These are phyloP conservation scores for Puntigrus tetrazona DNA, from an alignment of 2,113 vertebrate species.

Conservation along the genomic window DNA sequence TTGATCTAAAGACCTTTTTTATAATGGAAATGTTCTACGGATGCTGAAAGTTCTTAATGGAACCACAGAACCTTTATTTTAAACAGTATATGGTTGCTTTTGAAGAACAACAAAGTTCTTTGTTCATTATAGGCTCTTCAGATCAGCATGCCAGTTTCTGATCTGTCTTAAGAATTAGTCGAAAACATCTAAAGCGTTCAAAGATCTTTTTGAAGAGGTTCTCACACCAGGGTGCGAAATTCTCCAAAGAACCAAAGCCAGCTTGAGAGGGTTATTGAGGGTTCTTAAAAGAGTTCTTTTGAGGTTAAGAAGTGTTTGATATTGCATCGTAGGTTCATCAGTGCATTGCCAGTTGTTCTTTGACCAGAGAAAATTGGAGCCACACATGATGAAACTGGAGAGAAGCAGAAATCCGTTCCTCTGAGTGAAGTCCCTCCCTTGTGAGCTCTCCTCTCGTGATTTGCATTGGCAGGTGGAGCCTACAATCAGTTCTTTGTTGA, in stretches of 20 bases:
- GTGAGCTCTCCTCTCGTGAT: slow-evolving; percentile 64
- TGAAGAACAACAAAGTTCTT: neutral
- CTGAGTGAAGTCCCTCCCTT: slow-evolving; percentile 63
- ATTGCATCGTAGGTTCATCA: neutral
- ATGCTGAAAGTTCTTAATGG: too few species aligned
- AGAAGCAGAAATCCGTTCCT: slow-evolving; percentile 59
- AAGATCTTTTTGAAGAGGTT: neutral
- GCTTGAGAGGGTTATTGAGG: neutral
- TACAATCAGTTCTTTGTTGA: slow-evolving; percentile 75
- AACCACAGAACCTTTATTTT: too few species aligned
- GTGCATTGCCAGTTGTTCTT: neutral
- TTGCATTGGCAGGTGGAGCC: slow-evolving; percentile 72
- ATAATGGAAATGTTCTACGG: too few species aligned
- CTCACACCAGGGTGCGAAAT: neutral
- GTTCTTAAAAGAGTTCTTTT: neutral
- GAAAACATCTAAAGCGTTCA: neutral
- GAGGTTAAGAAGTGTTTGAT: neutral
- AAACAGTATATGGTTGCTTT: neutral
- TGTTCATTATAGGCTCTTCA: neutral
- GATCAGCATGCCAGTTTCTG: neutral
- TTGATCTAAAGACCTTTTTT: too few species aligned
- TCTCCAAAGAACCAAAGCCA: neutral
- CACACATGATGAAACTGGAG: slow-evolving; percentile 49
- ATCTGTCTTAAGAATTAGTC: neutral
- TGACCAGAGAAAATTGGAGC: slow-evolving; percentile 11